Evolutionary conservation across 2,797 vertebrate species (phyloP), one percentile per base, ranked within the genome.

Genomic region (Sebastes goodei): DNA sequence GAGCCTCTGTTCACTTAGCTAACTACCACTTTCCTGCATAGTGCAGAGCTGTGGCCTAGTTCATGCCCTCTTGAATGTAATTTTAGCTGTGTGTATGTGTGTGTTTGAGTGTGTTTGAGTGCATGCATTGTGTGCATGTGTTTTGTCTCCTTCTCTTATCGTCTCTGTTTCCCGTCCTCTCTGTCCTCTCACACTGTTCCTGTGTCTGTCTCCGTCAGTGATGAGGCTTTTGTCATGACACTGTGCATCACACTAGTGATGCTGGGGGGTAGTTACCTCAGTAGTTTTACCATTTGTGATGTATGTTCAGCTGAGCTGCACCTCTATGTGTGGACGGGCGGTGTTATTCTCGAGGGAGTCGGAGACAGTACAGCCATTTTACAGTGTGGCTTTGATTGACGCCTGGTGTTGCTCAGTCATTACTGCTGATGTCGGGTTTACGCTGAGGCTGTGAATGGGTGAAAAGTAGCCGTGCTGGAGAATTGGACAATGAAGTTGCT

Each of bases 11-110:
- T 87, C 76, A 73, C 64, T 79, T 55, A 60, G 71, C 83, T 52
- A 80, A 80, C 88, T 71, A 68, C 72, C 69, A 76, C 74, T 83
- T 75, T 81, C 38, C 70, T 87, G 88, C 68, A 42, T 71, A 66
- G 71, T 81, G 78, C 76, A 66, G 69, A 86, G 71, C 74, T 53
- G 35, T 83, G 82, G 88, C 91, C 88, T 88, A 89, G 84, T 93
- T 92, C 88, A 88, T 92, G 82, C 82, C 87, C 88, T 84, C 81
- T 81, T 87, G 52, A 79, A 71, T 90, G 86, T 91, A 89, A 89
- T 91, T 90, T 89, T 88, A 91, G 91, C 86, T 76, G 63, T 75
- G 46, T 49, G 14, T 42, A 14, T 38, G 35, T 33, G 32, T 72
- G 60, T 61, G 56, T 72, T 17, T 49, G 14, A 23, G 21, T 33